Conservation (phyloP, 2,113 vertebrate species). For the Seriola quinqueradiata region DNA sequence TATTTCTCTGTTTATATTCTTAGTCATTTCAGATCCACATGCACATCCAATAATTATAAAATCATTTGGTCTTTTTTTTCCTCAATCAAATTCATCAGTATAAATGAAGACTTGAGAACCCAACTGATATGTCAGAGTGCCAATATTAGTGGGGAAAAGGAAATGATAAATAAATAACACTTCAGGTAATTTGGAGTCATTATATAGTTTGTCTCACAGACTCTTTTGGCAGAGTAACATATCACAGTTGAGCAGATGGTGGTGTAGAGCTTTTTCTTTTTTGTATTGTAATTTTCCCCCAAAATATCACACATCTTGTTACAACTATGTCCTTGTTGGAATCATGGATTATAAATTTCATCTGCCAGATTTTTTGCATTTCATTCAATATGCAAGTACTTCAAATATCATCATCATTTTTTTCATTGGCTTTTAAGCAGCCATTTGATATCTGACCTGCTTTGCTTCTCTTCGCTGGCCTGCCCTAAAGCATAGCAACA, state of each 20-base stretch:
- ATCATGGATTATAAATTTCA: neutral
- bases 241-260: constrained; percentile 60
- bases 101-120: neutral
- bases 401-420: neutral
- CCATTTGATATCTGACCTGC: neutral
- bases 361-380: neutral
- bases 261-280: neutral
- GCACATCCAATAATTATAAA: neutral
- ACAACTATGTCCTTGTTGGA: constrained; percentile 6
- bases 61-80: neutral
- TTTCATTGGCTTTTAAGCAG: neutral
- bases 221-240: constrained; percentile 34
- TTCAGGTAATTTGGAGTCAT: constrained; percentile 62
- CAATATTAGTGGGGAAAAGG: neutral
- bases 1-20: neutral
- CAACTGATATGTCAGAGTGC: constrained; percentile 10
- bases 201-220: constrained; percentile 39
- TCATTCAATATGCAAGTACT: neutral
- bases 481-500: constrained; percentile 4
- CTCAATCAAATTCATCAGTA: constrained; percentile 6
- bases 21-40: no score
- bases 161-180: constrained; percentile 32
- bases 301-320: constrained; percentile 35
- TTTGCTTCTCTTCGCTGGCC: neutral
- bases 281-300: constrained; percentile 20